Base-by-base conservation (phyloP, 2,888 invertebrate genomes). In the Synanthedon myopaeformis region DNA sequence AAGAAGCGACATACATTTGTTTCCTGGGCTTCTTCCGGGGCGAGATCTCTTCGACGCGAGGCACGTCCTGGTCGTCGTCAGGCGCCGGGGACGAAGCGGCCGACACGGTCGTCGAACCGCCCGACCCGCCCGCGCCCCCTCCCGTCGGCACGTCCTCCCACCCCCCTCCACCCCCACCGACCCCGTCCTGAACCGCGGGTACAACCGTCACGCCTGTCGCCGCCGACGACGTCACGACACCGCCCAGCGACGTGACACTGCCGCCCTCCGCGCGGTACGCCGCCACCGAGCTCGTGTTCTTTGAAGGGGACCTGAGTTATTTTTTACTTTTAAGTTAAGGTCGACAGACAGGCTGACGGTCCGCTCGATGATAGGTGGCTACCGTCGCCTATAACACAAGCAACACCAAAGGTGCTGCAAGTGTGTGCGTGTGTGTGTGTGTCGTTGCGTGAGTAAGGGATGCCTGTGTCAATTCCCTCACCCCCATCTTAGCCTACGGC, bases 21-120 rank as follows among this genome's bases (percentile, higher is more conserved):
- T 98, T 96, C 56, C 97, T 89, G 0, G 97, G 95, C 70, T 97
- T 97, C 79, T 98, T 98, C 56, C 97, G 89, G 0, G 97, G 96
- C 5, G 92, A 89, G 51, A 74, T 65, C 55, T 82, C 79, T 17
- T 68, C 72, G 0, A 49, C 51, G 0, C 60, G 62, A 3, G 70
- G 69, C 14, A 68, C 75, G 52, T 73, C 79, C 8, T 74, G 90
- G 28, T 82, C 83, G 61, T 91, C 90, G 35, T 91, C 91, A 41
- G 90, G 88, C 48, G 92, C 93, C 0, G 95, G 95, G 53, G 94
- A 94, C 0, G 94, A 94, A 19, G 95, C 93, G 0, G 96, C 96
- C 6, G 96, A 96, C 51, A 95, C 93, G 1, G 96, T 96, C 3
- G 96, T 96, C 53, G 95, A 96, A 8, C 96, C 96, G 4, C 85